Conservation (phyloP, 2,888 invertebrate genomes). For the Didymodactylos carnosus region DNA sequence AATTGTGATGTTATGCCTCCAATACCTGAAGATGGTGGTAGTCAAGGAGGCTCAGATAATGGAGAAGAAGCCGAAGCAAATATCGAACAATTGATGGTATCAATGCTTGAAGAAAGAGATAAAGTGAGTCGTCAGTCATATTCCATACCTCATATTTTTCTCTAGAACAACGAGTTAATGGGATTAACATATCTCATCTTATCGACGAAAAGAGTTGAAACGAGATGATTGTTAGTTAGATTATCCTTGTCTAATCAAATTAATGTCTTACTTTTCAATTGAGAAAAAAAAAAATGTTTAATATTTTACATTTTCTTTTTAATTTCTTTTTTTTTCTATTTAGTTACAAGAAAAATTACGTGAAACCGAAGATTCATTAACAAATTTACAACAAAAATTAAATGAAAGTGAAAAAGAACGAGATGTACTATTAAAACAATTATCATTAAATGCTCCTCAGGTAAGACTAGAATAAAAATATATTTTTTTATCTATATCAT, state of each 20-base stretch:
- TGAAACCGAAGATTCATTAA: slow-evolving; percentile 60
- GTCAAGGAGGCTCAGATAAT: background rate
- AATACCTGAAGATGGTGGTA: slow-evolving; percentile 9
- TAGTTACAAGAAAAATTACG: slow-evolving; percentile 73
- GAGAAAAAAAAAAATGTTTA: background rate
- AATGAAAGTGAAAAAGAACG: slow-evolving; percentile 10
- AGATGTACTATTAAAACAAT: background rate
- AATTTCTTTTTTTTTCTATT: background rate
- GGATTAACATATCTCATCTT: too few species aligned
- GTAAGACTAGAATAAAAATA: slow-evolving; percentile 43
- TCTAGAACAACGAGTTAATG: too few species aligned
- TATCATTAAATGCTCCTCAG: background rate
- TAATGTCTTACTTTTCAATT: too few species aligned
- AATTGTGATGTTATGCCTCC: slow-evolving; percentile 7
- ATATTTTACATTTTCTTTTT: background rate
- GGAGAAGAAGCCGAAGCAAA: slow-evolving; percentile 44
- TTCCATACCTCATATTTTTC: too few species aligned
- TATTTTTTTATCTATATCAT: too few species aligned
- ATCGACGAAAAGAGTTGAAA: too few species aligned
- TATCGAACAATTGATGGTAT: slow-evolving; percentile 98
- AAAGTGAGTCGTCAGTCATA: too few species aligned
- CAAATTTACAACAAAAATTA: slow-evolving; percentile 7
- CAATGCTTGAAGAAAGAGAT: slow-evolving; percentile 97
- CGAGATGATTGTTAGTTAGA: too few species aligned
- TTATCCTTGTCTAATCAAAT: too few species aligned